Evolutionary conservation across 2,888 invertebrate genomes (phyloP).

Genomic region (Syritta pipiens): DNA sequence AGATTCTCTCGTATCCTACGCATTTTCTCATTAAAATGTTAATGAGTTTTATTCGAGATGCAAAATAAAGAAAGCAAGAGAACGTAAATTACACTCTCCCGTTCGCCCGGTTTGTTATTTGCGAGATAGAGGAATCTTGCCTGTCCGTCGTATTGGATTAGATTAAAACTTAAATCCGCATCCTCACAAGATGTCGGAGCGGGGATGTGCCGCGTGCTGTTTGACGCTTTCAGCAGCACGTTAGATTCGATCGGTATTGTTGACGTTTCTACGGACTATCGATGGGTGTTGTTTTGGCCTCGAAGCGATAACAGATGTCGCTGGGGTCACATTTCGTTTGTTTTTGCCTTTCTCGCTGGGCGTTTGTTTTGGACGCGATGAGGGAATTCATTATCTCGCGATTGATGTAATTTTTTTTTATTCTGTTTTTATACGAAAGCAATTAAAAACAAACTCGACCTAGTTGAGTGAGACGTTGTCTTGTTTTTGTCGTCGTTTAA

Average conservation of each 20-base stretch:
- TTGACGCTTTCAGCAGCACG: too few relatives aligned
- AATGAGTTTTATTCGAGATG: slow-evolving; percentile 22
- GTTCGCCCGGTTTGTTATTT: not conserved
- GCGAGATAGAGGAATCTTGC: not conserved
- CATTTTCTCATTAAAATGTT: slow-evolving; percentile 33
- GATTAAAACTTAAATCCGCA: slow-evolving; percentile 2
- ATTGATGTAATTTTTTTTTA: too few relatives aligned
- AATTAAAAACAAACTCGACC: slow-evolving; percentile 32
- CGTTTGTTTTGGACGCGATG: too few relatives aligned
- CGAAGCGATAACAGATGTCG: slow-evolving; percentile 33
- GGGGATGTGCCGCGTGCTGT: too few relatives aligned
- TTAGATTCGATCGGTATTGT: slow-evolving; percentile 7
- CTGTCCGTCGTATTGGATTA: not conserved
- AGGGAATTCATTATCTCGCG: not conserved
- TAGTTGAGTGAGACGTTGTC: slow-evolving; percentile 5
- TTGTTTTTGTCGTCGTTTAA: not conserved
- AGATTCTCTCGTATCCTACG: slow-evolving; percentile 6
- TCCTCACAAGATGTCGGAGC: not conserved
- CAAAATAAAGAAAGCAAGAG: not conserved
- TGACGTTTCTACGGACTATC: slow-evolving; percentile 8
- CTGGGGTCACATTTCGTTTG: too few relatives aligned
- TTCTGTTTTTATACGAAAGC: too few relatives aligned
- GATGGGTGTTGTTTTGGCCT: not conserved
- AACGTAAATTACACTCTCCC: slow-evolving; percentile 1
- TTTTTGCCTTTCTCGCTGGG: too few relatives aligned